Evolutionary conservation across 2,888 invertebrate species (phyloP).

Genomic region (Drosophila hamatofila): DNA sequence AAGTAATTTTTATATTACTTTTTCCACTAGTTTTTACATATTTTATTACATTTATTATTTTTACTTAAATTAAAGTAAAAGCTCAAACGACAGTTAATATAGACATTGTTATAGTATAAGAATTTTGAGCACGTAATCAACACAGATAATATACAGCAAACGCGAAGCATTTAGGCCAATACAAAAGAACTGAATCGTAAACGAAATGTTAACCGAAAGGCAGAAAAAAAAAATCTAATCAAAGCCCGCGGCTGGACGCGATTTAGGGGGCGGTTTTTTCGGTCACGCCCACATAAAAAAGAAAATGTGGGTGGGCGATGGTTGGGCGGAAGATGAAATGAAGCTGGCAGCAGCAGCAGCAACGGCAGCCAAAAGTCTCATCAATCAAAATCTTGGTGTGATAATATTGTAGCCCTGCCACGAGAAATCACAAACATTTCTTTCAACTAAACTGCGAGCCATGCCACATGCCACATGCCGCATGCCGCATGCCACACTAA

Average conservation of each 20-base stretch:
- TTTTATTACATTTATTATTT: too few species aligned
- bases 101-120: neutral
- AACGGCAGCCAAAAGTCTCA: constrained; percentile 60
- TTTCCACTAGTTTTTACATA: too few species aligned
- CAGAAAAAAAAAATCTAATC: constrained; percentile 58
- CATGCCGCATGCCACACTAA: constrained; percentile 56
- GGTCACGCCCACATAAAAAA: constrained; percentile 36
- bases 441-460: constrained; percentile 57
- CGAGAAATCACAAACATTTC: constrained; percentile 74
- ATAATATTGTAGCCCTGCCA: constrained; percentile 70
- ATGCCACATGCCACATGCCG: constrained; percentile 34
- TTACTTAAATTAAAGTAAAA: neutral
- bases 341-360: constrained; percentile 22
- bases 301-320: constrained; percentile 5
- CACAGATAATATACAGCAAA: constrained; percentile 1
- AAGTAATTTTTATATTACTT: too few species aligned
- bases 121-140: constrained; percentile 2
- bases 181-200: constrained; percentile 14
- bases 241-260: constrained; percentile 58
- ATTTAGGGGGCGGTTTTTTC: constrained; percentile 20
- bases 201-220: neutral
- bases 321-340: neutral
- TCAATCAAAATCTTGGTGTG: constrained; percentile 77
- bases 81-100: neutral
- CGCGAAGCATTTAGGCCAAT: constrained; percentile 1